Evolutionary conservation across 2,113 vertebrate genomes (phyloP).

Genomic region (Rutilus rutilus): DNA sequence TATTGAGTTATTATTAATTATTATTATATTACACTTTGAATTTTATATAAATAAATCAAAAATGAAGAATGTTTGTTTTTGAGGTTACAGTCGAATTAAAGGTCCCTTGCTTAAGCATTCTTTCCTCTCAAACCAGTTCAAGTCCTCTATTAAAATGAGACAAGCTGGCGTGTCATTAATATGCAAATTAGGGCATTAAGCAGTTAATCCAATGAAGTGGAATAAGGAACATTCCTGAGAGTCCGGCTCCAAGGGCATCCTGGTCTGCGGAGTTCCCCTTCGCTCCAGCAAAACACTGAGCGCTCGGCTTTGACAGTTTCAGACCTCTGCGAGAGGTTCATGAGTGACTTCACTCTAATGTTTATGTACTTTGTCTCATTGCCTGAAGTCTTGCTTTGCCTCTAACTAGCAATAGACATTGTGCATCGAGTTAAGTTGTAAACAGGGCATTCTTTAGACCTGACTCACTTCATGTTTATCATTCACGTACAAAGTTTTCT

Average conservation of each 20-base stretch:
- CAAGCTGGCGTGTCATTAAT: conserved; percentile 49
- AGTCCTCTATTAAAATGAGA: conserved; percentile 36
- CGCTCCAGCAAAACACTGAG: not conserved
- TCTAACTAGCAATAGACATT: not conserved
- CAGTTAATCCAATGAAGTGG: conserved; percentile 44
- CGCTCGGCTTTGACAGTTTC: not conserved
- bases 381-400: not conserved
- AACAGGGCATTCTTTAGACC: conserved; percentile 22
- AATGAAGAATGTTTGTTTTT: conserved; percentile 22
- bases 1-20: no score
- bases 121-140: not conserved
- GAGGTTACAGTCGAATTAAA: conserved; percentile 22
- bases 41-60: not conserved
- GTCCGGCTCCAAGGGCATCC: conserved; percentile 14
- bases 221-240: conserved; percentile 42
- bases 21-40: no score
- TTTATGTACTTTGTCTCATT: not conserved
- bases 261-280: not conserved
- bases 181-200: conserved; percentile 58
- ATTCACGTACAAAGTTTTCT: not conserved
- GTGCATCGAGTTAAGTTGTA: conserved; percentile 21
- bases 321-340: not conserved
- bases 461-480: conserved; percentile 1
- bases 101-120: conserved; percentile 20
- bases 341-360: conserved; percentile 3